Evolutionary conservation across 2,113 vertebrate genomes (phyloP).

Genomic region (Sylvicapra grimmia): DNA sequence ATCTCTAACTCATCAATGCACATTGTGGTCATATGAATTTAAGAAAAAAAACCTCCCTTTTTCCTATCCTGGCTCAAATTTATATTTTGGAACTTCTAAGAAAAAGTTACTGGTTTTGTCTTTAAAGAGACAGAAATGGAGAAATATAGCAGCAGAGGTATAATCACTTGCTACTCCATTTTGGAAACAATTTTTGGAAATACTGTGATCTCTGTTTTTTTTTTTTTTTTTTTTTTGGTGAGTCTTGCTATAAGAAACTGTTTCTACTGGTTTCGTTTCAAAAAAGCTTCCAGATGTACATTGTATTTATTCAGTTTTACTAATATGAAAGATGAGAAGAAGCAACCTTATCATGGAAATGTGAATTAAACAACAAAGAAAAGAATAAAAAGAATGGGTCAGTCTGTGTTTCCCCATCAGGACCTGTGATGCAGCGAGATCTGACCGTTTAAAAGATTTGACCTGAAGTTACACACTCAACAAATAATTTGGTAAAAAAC

Average conservation of each 20-base stretch:
- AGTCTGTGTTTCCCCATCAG: neutral
- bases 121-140: neutral
- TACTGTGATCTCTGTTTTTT: neutral
- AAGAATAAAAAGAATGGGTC: neutral
- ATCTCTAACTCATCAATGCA: neutral
- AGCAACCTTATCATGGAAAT: neutral
- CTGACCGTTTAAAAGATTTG: neutral
- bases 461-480: neutral
- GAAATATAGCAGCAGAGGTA: neutral
- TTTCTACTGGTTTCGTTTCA: neutral
- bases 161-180: neutral
- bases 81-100: neutral
- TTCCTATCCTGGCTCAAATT: neutral
- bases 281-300: neutral
- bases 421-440: neutral
- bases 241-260: neutral
- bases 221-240: neutral
- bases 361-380: neutral
- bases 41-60: neutral
- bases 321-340: neutral
- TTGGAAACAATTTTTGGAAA: neutral
- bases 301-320: neutral
- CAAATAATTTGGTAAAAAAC: neutral
- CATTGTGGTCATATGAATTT: neutral
- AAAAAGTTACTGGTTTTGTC: neutral